A percentile compares a stretch with the other conserved stretches of the same genome.
These are phyloP conservation scores for Taurulus bubalis DNA, from an alignment of 2,113 vertebrate species.

Conservation along the genomic window DNA sequence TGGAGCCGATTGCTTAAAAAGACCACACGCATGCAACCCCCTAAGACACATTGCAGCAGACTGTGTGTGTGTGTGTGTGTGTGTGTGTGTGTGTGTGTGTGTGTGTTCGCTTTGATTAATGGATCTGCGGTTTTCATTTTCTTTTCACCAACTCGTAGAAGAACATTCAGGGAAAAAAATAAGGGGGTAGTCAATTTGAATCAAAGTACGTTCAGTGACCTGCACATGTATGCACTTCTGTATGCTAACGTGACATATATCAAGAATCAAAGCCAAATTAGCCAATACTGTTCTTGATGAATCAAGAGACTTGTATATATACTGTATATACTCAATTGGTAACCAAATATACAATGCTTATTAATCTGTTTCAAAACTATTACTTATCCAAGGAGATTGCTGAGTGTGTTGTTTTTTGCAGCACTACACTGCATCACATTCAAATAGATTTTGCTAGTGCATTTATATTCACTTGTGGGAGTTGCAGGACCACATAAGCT, in stretches of 20 bases:
- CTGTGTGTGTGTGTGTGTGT: neutral
- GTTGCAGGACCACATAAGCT: neutral
- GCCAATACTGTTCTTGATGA: constrained; percentile 6
- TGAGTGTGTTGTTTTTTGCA: constrained; percentile 35
- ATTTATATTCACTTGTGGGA: constrained; percentile 1
- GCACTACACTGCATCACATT: constrained; percentile 27
- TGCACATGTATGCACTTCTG: constrained; percentile 36
- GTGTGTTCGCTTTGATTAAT: constrained; percentile 58
- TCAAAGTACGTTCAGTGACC: neutral
- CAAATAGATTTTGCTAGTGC: neutral
- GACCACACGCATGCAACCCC: constrained; percentile 32
- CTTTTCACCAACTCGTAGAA: constrained; percentile 10
- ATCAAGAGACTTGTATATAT: neutral
- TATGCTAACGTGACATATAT: constrained; percentile 41
- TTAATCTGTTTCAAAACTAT: constrained; percentile 49
- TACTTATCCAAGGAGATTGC: constrained; percentile 37
- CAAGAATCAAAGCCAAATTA: constrained; percentile 42
- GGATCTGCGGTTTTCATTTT: constrained; percentile 50
- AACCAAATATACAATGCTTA: constrained; percentile 34
- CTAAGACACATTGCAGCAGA: neutral
- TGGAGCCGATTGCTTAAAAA: constrained; percentile 32
- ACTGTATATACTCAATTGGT: constrained; percentile 23
- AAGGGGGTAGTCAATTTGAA: constrained; percentile 10
- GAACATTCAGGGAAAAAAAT: neutral
- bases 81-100: neutral